Base-by-base conservation (phyloP, 2,797 vertebrate genomes). In the Ctenosaura bakeri region DNA sequence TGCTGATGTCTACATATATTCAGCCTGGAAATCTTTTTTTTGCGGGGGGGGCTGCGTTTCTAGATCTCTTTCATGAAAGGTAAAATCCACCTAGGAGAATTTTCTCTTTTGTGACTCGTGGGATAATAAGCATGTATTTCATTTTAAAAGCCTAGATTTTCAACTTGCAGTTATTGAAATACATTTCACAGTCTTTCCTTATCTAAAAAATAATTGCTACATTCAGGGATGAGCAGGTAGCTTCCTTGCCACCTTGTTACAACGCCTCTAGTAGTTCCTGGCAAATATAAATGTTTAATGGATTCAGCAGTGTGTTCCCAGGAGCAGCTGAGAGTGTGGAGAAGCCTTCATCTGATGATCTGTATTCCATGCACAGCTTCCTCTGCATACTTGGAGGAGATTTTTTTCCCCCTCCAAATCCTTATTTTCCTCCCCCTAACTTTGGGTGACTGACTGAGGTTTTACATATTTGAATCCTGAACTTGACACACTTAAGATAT, bases 221-320 rank as follows among this genome's bases (percentile, higher is more conserved):
- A 32, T 0, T 0, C 0, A 80, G 1, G 79, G 6, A 87, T 46
- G 62, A n/a, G 0, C 29, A 38, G 2, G 46, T 24, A 69, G 64
- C 9, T 6, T 38, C n/a, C 6, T 18, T 88, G 64, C 64, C 24
- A 52, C 16, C 1, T 0, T 0, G 1, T 46, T 82, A 38, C 38
- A 82, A 76, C 2, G 0, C 38, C 54, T 85, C 85, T 18, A 1
- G 0, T 59, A 71, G 12, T n/a, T 5, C 84, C 90, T 87, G 16
- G 66, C 76, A 81, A 73, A 82, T 82, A 88, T 81, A 78, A 91
- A 79, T 85, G 80, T 74, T 90, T 89, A 84, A n/a, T 91, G 12
- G 59, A 46, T 85, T 85, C 42, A 83, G 14, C 56, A 71, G 84
- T 52, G 3, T 14, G 3, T 14, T 56, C 71, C 59, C 35, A 0